Evolutionary conservation across 1,140 invertebrate species (phyloP), one percentile per base, ranked within the genome.

Genomic region (Helicoverpa zea): DNA sequence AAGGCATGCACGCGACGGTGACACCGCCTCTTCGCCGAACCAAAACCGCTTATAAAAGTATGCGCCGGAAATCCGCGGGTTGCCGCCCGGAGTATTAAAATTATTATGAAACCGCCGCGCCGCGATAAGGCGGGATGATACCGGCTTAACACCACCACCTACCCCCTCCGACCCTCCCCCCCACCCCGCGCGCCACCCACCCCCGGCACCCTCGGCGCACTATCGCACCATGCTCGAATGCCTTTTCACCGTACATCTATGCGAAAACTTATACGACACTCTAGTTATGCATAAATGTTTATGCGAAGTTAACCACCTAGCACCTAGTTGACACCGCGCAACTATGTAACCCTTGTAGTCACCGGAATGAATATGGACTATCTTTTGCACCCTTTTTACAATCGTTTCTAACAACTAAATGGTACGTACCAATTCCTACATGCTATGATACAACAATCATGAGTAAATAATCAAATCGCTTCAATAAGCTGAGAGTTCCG

Each of bases 121-220:
- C 81, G 86, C 91, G 87, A 93, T 92, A 94, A 91, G 88, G 88
- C 88, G 89, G 91, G 93, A 94, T 93, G 90, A 94, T 93, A 90
- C 90, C 87, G 87, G 89, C 91, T 93, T 92, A 92, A 87, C 90
- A 77, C 74, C 74, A 63, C 74, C 74, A 23, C 86, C 89, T 82
- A 84, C 49, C 64, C 74, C 64, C 76, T 29, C 35, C 64, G 30
- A 35, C 35, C 35, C 35, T 35, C 75, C 75, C 79, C 77, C 66
- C 54, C 86, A 81, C 1, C 7, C 11, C 23, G 52, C 74, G 82
- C 3, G 16, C 64, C 75, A 75, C 79, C 86, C 79, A 56, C 63
- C 11, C 51, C 51, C 76, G 11, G 64, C 30, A 43, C 63, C 63
- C 76, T 54, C 47, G 63, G 47, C 76, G 85, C 89, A 91, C 91